Evolutionary conservation across 2,797 vertebrate species (phyloP), one percentile per base, ranked within the genome.

Genomic region (Semaprochilodus insignis): DNA sequence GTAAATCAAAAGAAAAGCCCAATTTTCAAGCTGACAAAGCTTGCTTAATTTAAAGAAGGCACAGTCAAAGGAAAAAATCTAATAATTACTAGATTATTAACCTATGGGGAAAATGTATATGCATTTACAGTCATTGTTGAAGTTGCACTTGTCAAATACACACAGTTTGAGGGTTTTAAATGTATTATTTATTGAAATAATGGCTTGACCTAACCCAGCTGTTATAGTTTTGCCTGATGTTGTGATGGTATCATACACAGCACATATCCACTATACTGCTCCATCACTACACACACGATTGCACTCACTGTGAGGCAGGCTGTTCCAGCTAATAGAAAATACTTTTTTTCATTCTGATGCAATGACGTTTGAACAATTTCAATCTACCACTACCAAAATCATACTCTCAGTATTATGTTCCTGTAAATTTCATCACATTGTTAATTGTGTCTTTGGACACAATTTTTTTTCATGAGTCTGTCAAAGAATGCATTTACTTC

Each of bases 1-100:
- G 21, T 51, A 62, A 77, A 36, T 52, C 19, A 60, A 7, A 31
- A 74, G 51, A 81, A 52, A 81, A 72, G 66, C 74, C 57, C 10
- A 36, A 48, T 76, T 48, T 62, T 25, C 57, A 44, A 34, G 23
- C 74, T 70, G 66, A 48, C 62, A 78, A 69, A 31, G 72, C 34
- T 62, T 77, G 66, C 54, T 17, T 75, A 74, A 81, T 62, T 52
- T 31, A 66, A 78, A 57, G 0, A 65, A 55, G 31, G 11, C 59
- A 17, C 16, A 48, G 51, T 14, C 52, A 65, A 82, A 36, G 40
- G 74, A 55, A 72, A 6, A n/a, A 19, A 5, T 34, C 6, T 2
- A 19, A 17, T 23, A 1, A 17, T 40, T 6, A 36, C 19, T 11
- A 0, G 10, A 48, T 11, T 44, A 69, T 27, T 40, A n/a, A 67